phyloP scores from a whole-genome alignment of 2,797 vertebrate genomes.

The Forpus xanthops region DNA sequence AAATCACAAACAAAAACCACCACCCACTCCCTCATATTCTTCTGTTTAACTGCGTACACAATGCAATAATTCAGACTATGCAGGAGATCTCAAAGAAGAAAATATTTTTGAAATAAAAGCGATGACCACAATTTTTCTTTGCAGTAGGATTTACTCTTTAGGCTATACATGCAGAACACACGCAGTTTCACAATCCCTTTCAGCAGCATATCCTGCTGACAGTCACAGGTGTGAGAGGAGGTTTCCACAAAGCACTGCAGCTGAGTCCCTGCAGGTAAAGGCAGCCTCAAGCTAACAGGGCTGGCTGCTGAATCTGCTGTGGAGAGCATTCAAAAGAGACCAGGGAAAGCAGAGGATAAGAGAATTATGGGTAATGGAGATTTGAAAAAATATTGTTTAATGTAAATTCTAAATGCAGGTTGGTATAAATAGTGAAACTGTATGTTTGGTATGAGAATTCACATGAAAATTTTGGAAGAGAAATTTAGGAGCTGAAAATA shows the following conservation, averaged over 20 bases:
- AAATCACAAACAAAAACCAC: not conserved
- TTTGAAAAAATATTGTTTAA: not conserved
- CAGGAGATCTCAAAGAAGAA: not conserved
- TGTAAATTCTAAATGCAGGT: not conserved
- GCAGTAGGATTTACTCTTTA: not conserved
- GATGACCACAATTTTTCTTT: not conserved
- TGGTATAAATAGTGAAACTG: not conserved
- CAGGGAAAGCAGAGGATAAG: not conserved
- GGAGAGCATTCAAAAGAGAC: not conserved
- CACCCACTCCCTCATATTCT: accelerated
- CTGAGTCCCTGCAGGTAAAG: not conserved
- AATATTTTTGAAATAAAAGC: not conserved
- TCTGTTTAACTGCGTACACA: not conserved
- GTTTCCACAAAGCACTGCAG: not conserved
- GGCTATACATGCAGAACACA: not conserved
- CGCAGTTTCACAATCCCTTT: not conserved
- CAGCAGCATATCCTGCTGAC: not conserved
- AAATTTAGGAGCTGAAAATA: not conserved
- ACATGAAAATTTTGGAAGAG: not conserved
- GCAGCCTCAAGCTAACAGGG: not conserved
- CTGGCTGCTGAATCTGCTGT: not conserved
- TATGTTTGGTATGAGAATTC: not conserved
- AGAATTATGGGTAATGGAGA: not conserved
- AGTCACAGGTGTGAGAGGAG: not conserved
- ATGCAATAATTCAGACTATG: not conserved